Percentiles rank a stretch among this genome's conserved stretches.
Conservation (phyloP, 2,797 vertebrate genomes). For the Myotis pilosus region DNA sequence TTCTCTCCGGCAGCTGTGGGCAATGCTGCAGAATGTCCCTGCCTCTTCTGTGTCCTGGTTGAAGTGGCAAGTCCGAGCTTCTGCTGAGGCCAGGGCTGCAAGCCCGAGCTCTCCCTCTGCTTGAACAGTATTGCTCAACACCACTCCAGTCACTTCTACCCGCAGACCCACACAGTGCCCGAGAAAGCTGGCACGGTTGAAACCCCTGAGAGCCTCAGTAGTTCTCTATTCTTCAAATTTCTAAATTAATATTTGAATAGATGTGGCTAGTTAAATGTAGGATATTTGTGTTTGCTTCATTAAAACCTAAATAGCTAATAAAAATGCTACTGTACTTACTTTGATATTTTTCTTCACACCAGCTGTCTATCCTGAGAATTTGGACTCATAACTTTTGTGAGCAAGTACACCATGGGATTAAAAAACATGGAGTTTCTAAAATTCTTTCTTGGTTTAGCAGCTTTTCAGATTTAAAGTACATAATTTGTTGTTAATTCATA, state of each 20-base stretch:
- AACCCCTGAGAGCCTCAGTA: neutral
- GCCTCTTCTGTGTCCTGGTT: neutral
- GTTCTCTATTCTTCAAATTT: neutral
- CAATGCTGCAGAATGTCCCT: neutral
- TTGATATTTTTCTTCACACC: neutral
- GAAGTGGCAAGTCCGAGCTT: neutral
- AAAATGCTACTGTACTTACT: neutral
- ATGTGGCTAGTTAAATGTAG: neutral
- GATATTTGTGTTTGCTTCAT: slow-evolving; percentile 13
- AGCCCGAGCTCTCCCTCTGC: neutral
- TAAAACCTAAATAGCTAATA: neutral
- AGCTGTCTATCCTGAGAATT: neutral
- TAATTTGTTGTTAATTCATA: neutral
- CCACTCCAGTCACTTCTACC: neutral
- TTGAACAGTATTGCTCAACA: neutral
- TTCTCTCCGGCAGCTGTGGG: neutral
- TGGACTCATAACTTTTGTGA: neutral
- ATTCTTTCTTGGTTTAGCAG: neutral
- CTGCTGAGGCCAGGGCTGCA: neutral
- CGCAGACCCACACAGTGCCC: neutral
- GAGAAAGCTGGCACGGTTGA: neutral
- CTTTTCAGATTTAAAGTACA: neutral
- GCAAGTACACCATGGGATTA: neutral
- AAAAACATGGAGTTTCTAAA: neutral
- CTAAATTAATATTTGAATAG: slow-evolving; percentile 37